phyloP scores from a whole-genome alignment of 2,888 invertebrate species.

The Callimorpha dominula region DNA sequence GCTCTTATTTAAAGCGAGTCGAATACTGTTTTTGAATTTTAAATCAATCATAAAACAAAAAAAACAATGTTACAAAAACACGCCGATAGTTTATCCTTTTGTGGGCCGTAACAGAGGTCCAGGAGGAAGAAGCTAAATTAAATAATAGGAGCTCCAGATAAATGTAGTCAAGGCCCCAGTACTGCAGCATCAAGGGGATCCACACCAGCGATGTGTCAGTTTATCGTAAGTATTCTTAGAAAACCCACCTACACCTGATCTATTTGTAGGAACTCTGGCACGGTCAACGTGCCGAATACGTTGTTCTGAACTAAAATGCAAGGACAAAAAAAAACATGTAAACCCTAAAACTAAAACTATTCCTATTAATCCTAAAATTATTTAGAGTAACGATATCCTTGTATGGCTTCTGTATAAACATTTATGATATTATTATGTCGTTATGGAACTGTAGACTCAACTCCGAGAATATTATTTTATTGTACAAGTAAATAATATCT shows the following conservation, averaged over 20 bases:
- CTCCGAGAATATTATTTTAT: background rate
- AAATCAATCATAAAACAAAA: background rate
- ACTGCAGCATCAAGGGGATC: slow-evolving; percentile 48
- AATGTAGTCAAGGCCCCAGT: slow-evolving; percentile 52
- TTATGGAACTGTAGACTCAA: background rate
- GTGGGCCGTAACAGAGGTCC: slow-evolving; percentile 32
- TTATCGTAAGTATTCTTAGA: slow-evolving; percentile 75
- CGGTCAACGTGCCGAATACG: slow-evolving; percentile 73
- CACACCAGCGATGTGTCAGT: slow-evolving; percentile 50
- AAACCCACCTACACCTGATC: slow-evolving; percentile 76
- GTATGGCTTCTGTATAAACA: background rate
- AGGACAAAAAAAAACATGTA: slow-evolving; percentile 24
- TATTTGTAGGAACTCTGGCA: slow-evolving; percentile 74
- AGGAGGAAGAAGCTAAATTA: slow-evolving; percentile 45
- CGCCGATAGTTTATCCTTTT: slow-evolving; percentile 10
- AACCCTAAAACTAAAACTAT: no score
- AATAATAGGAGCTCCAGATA: slow-evolving; percentile 51
- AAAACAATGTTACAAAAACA: background rate
- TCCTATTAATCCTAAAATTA: no score
- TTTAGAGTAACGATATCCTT: background rate
- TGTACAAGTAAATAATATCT: background rate
- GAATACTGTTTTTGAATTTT: no score
- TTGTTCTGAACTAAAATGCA: slow-evolving; percentile 48
- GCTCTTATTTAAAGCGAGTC: no score
- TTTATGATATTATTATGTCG: background rate